Percentiles rank a stretch among this genome's conserved stretches.
Conservation (phyloP, 2,113 vertebrate genomes). For the Archocentrus centrarchus region DNA sequence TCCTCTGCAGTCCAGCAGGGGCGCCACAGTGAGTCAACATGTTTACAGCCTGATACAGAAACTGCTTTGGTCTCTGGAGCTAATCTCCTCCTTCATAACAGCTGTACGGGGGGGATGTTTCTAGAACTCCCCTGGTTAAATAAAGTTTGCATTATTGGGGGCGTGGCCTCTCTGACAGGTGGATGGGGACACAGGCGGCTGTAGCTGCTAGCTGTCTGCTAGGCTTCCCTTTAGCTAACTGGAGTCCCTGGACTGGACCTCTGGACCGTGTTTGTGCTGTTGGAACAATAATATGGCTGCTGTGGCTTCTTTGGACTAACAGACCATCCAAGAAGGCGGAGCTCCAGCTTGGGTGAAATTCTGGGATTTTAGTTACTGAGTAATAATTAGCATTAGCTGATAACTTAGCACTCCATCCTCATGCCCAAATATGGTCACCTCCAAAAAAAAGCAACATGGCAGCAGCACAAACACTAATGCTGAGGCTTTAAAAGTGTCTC, state of each 20-base stretch:
- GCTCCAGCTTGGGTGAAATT: background rate
- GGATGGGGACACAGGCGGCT: background rate
- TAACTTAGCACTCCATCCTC: background rate
- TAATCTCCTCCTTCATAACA: fast-evolving
- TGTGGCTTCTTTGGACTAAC: background rate
- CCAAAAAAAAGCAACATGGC: background rate
- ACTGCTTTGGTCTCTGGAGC: background rate
- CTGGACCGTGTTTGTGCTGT: fast-evolving
- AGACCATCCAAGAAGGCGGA: background rate
- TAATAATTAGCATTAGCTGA: background rate
- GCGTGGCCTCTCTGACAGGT: background rate
- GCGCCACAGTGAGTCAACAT: fast-evolving
- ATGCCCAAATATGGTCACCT: background rate
- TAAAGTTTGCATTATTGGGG: background rate
- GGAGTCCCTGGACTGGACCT: background rate
- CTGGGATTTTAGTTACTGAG: background rate
- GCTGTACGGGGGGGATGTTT: fast-evolving
- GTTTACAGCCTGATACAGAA: background rate
- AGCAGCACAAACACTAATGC: background rate
- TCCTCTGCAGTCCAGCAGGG: background rate
- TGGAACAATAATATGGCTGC: background rate
- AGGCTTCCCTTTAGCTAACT: background rate
- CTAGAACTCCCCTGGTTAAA: fast-evolving
- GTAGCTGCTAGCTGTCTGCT: background rate
- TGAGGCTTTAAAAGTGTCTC: fast-evolving